Conservation (phyloP, 2,797 vertebrate genomes). For the Triplophysa yarkandensis region DNA sequence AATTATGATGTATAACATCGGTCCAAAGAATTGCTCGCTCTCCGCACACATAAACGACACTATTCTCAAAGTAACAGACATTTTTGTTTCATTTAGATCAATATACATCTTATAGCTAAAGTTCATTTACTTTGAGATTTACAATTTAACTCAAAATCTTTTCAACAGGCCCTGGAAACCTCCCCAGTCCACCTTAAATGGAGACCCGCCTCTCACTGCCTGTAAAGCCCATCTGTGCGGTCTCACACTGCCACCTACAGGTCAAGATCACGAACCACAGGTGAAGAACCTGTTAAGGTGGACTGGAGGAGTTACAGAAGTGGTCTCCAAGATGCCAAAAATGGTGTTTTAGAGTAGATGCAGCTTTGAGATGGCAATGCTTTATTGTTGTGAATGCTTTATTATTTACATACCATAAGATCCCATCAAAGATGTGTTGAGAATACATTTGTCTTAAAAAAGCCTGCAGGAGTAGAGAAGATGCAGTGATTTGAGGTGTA, state of each 20-base stretch:
- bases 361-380: background rate
- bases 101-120: too few relatives aligned
- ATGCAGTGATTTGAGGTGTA: background rate
- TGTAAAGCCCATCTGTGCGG: background rate
- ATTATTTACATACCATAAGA: background rate
- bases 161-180: constrained; percentile 14
- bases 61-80: background rate
- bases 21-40: too few relatives aligned
- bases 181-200: constrained; percentile 60
- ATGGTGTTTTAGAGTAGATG: background rate
- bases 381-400: background rate
- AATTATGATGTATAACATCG: too few relatives aligned
- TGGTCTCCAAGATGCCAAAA: background rate
- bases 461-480: background rate
- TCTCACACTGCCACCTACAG: constrained; percentile 59
- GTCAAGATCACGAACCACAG: constrained; percentile 17
- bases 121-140: background rate
- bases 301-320: constrained; percentile 43
- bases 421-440: background rate
- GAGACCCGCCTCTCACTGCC: constrained; percentile 20
- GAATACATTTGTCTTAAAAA: too few relatives aligned
- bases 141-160: background rate
- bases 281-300: constrained; percentile 56
- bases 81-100: background rate
- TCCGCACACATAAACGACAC: too few relatives aligned